Conservation (phyloP, 2,888 invertebrate species). For the Ypsolopha sequella region DNA sequence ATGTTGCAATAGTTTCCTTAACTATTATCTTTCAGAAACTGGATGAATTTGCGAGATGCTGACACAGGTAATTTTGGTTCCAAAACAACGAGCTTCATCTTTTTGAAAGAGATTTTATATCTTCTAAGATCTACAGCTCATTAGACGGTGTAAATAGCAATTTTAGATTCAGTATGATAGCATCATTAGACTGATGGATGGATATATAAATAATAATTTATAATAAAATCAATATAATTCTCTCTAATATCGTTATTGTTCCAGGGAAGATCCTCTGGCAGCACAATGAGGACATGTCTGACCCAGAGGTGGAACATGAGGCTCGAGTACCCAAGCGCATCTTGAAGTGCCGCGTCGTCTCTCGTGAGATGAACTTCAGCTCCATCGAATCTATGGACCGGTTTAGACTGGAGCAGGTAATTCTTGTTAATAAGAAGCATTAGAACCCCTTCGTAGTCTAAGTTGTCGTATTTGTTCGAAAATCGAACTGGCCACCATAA, state of each 20-base stretch:
- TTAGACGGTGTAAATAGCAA: too few species aligned
- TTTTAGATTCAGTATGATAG: too few species aligned
- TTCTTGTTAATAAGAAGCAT: not conserved
- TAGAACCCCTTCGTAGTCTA: not conserved
- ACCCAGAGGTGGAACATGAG: slow-evolving; percentile 91
- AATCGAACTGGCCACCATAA: too few species aligned
- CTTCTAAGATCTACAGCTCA: too few species aligned
- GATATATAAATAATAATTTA: too few species aligned
- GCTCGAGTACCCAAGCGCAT: slow-evolving; percentile 97
- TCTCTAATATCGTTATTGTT: slow-evolving; percentile 8
- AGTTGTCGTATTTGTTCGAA: not conserved
- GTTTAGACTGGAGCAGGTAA: slow-evolving; percentile 89
- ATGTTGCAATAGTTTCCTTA: slow-evolving; percentile 21
- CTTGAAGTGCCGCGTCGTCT: slow-evolving; percentile 91
- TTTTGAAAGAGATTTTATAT: too few species aligned
- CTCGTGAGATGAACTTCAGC: slow-evolving; percentile 91
- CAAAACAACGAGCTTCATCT: too few species aligned
- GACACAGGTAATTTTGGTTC: slow-evolving; percentile 70
- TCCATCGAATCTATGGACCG: slow-evolving; percentile 95
- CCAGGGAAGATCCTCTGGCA: slow-evolving; percentile 95
- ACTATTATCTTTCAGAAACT: slow-evolving; percentile 77
- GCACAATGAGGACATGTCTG: slow-evolving; percentile 94
- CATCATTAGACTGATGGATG: too few species aligned
- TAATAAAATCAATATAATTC: too few species aligned
- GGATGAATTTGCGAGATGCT: slow-evolving; percentile 97